Percentiles rank a stretch among this genome's conserved stretches.
Evolutionary conservation across 2,797 vertebrate genomes (phyloP).

Genomic region (Pangasius larnaudii): DNA sequence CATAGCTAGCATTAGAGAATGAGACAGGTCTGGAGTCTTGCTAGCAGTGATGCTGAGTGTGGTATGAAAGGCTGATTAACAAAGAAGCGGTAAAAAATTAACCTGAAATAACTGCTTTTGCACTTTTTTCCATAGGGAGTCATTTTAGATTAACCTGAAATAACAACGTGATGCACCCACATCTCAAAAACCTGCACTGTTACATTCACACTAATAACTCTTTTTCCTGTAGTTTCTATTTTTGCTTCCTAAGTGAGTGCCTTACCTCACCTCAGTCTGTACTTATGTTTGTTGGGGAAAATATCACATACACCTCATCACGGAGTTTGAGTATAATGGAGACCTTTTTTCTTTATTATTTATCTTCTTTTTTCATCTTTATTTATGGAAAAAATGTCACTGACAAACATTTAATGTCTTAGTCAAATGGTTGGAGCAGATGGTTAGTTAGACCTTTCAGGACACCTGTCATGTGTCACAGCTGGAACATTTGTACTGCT

Average conservation of each 20-base stretch:
- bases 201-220: neutral
- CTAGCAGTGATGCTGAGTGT: neutral
- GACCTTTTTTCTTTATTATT: neutral
- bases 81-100: neutral
- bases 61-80: neutral
- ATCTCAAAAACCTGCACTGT: neutral
- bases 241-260: neutral
- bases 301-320: neutral
- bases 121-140: neutral
- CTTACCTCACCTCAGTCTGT: neutral
- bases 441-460: neutral
- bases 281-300: neutral
- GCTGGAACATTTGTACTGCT: neutral
- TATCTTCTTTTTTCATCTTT: neutral
- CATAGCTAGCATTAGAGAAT: neutral
- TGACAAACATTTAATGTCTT: neutral
- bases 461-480: neutral
- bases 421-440: neutral
- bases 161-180: no score
- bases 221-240: neutral
- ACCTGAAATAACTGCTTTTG: neutral
- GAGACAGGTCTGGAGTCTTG: neutral
- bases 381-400: no score
- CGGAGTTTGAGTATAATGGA: neutral
- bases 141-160: no score